phyloP scores from a whole-genome alignment of 2,888 invertebrate species.

The Polyommatus icarus region DNA sequence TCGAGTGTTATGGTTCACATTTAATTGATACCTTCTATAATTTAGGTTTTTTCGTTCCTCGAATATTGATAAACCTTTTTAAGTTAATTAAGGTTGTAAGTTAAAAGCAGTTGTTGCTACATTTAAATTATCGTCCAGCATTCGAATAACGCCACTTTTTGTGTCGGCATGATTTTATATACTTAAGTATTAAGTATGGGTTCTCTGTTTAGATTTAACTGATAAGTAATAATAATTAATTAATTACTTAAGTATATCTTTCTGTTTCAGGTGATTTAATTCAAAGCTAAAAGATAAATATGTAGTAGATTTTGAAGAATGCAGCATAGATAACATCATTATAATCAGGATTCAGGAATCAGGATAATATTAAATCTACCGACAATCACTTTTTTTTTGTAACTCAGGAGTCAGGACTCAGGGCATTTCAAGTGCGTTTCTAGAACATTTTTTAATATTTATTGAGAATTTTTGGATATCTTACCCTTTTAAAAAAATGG shows the following conservation, averaged over 20 bases:
- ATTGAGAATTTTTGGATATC: too few species aligned
- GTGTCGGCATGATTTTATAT: conserved; percentile 80
- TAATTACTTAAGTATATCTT: too few species aligned
- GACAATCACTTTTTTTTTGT: too few species aligned
- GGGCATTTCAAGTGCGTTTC: too few species aligned
- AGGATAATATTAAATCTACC: too few species aligned
- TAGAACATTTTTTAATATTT: too few species aligned
- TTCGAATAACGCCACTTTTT: conserved; percentile 80
- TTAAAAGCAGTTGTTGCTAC: conserved; percentile 81
- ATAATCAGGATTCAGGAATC: too few species aligned
- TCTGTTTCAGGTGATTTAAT: neutral
- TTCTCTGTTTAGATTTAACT: conserved; percentile 70
- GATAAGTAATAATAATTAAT: conserved; percentile 49
- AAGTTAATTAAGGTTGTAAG: conserved; percentile 81
- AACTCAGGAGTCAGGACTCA: too few species aligned
- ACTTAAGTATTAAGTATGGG: too few species aligned
- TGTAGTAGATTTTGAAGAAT: neutral
- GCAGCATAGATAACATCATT: neutral
- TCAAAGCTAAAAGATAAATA: neutral
- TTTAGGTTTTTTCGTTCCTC: conserved; percentile 44
- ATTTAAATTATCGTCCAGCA: conserved; percentile 81
- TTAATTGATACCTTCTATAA: conserved; percentile 44
- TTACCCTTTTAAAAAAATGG: too few species aligned
- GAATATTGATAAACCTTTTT: conserved; percentile 79
- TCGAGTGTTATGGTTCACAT: conserved; percentile 49